Base-by-base conservation (phyloP, 2,113 vertebrate genomes). In the Lutjanus erythropterus region DNA sequence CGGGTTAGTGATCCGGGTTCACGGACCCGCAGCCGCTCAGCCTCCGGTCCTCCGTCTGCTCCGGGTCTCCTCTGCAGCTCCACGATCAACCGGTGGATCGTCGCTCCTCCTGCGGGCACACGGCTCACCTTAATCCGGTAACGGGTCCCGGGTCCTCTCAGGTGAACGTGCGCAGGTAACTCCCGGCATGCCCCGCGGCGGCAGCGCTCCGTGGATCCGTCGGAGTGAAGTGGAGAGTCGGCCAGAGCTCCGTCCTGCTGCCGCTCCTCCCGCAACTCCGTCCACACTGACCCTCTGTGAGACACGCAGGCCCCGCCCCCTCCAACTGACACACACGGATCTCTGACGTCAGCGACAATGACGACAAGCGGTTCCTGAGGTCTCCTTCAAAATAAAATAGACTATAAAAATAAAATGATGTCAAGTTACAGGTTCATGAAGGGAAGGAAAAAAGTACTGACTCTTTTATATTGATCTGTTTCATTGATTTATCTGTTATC, bases 211-310 rank as follows among this genome's bases (percentile, higher is more conserved):
- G 9, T 19, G 7, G n/a, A 33, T 6, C 35, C 53, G 52, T 14
- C 31, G 56, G 21, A 35, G 6, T 3, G 60, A 5, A 1, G 41
- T 42, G 21, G 5, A 21, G 14, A 9, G 3, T 3, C 47, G 21
- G 47, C 0, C 0, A 0, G 16, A 23, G 0, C 0, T 53, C 14
- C 2, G 19, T 14, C 0, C 31, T 3, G 29, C 77, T 62, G 27
- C 52, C 12, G 73, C 35, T 66, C 1, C 47, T 62, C 49, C 65
- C 0, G 76, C 8, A 21, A 52, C 31, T 79, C 18, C 27, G 53
- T 10, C 33, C 74, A 3, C 31, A 82, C 80, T 80, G 85, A 89
- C 10, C 52, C n/a, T n/a, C n/a, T n/a, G n/a, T n/a, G n/a, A n/a
- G 9, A 19, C 39, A 0, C 35, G 0, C 0, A 29, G 25, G 19